Percentiles rank a stretch among this genome's conserved stretches.
Evolutionary conservation across 2,113 vertebrate genomes (phyloP).

Genomic region (Callorhinus ursinus): DNA sequence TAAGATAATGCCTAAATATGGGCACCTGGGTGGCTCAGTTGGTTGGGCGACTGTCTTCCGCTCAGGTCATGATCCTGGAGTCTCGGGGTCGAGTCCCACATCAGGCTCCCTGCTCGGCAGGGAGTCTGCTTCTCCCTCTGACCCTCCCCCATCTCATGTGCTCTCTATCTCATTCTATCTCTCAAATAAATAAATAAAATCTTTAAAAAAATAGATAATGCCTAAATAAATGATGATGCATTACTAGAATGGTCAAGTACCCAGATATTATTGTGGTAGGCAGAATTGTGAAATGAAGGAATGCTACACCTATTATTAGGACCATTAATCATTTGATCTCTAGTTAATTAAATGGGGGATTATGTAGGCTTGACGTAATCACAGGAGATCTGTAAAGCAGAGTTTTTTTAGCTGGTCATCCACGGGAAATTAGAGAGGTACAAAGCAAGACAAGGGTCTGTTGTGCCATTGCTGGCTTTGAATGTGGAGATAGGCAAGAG

Average conservation of each 20-base stretch:
- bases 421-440: neutral
- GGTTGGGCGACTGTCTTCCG: too few relatives aligned
- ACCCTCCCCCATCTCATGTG: too few relatives aligned
- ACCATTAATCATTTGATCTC: neutral
- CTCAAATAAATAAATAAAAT: too few relatives aligned
- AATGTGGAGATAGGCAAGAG: neutral
- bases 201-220: neutral
- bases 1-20: neutral
- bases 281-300: neutral
- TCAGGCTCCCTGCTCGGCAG: too few relatives aligned
- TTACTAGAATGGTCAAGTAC: neutral
- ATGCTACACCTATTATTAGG: neutral
- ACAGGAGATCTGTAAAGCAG: neutral
- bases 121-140: too few relatives aligned
- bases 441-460: neutral
- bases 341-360: neutral
- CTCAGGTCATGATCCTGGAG: too few relatives aligned
- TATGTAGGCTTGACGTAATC: neutral
- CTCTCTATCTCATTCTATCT: too few relatives aligned
- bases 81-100: too few relatives aligned
- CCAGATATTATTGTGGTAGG: neutral
- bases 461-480: neutral
- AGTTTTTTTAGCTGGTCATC: neutral
- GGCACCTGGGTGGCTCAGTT: too few relatives aligned
- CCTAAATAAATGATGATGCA: neutral